Evolutionary conservation across 2,888 invertebrate genomes (phyloP).

Genomic region (Hemistola chrysoprasaria): DNA sequence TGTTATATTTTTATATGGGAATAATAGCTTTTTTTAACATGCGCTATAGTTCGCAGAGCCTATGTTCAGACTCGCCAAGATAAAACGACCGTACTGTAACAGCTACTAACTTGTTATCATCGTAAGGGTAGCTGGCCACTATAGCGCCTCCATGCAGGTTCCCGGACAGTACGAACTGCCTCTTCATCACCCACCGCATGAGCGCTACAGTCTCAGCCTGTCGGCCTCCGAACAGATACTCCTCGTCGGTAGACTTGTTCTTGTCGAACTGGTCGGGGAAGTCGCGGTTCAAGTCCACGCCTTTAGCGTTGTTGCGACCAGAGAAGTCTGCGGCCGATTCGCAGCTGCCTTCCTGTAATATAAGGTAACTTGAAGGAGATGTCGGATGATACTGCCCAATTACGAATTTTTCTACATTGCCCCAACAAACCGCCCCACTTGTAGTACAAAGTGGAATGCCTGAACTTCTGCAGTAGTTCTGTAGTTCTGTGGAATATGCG

Average conservation of each 20-base stretch:
- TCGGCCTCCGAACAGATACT: slow-evolving; percentile 80
- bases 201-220: slow-evolving; percentile 95
- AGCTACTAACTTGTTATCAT: slow-evolving; percentile 87
- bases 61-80: too few species aligned
- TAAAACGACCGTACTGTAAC: too few species aligned
- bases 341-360: slow-evolving; percentile 88
- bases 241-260: slow-evolving; percentile 54
- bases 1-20: too few species aligned
- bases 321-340: slow-evolving; percentile 84
- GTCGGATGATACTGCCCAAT: too few species aligned
- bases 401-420: too few species aligned
- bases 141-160: slow-evolving; percentile 98
- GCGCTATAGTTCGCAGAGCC: too few species aligned
- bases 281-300: slow-evolving; percentile 93
- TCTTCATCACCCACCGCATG: slow-evolving; percentile 93
- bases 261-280: slow-evolving; percentile 94
- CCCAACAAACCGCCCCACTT: too few species aligned
- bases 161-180: slow-evolving; percentile 96
- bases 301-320: slow-evolving; percentile 92
- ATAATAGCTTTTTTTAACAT: too few species aligned
- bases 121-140: slow-evolving; percentile 98
- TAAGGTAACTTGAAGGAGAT: slow-evolving; percentile 5
- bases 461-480: too few species aligned
- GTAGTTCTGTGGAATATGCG: too few species aligned
- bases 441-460: too few species aligned